phyloP scores from a whole-genome alignment of 1,140 invertebrate genomes.

The Zophobas atratus region DNA sequence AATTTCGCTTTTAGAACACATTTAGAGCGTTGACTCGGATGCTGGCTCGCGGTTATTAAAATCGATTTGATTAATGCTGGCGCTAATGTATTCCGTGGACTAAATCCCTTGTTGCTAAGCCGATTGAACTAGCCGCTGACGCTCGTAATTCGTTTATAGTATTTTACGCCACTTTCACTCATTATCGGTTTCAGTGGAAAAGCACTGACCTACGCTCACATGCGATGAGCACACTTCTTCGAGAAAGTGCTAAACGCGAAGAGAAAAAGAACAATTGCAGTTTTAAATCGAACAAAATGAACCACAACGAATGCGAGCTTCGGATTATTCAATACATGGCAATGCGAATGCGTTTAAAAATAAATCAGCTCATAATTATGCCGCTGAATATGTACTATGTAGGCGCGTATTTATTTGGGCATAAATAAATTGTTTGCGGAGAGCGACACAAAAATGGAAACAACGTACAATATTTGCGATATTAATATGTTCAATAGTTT shows the following conservation, averaged over 20 bases:
- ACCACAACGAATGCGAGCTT: neutral
- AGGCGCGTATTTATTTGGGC: too few species aligned
- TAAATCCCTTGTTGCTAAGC: conserved; percentile 31
- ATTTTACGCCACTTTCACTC: conserved; percentile 40
- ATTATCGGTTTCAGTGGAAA: conserved; percentile 20
- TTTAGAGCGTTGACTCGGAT: neutral
- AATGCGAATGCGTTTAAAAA: too few species aligned
- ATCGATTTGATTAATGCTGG: conserved; percentile 2
- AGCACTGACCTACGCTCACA: conserved; percentile 40
- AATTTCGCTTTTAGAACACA: neutral
- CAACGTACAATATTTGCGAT: too few species aligned
- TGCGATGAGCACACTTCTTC: neutral
- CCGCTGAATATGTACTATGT: too few species aligned
- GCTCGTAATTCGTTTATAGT: conserved; percentile 23
- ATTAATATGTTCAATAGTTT: too few species aligned
- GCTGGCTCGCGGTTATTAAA: neutral
- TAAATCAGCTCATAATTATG: too few species aligned
- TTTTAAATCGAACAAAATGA: neutral
- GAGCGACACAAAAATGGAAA: too few species aligned
- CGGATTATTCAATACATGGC: too few species aligned
- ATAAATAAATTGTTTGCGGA: too few species aligned
- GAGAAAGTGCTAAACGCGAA: neutral
- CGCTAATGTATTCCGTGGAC: neutral
- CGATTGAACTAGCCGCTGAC: conserved; percentile 3
- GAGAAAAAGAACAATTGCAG: neutral